These are phyloP conservation scores for Bolinopsis microptera DNA, from an alignment of 37 sponge, comb jelly and placozoan genomes.

Conservation along the genomic window DNA sequence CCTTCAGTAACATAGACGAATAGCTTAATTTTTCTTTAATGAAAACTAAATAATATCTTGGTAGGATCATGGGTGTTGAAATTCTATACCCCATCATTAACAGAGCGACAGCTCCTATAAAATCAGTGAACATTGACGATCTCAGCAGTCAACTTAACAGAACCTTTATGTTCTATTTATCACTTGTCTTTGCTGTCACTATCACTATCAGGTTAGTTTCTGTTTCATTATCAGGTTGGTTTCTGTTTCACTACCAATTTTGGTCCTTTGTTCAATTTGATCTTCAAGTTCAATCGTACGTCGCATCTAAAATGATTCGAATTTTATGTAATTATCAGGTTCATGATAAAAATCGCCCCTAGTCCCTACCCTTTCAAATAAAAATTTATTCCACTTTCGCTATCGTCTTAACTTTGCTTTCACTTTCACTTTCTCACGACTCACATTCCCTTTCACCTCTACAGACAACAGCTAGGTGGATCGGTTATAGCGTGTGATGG, in stretches of 20 bases:
- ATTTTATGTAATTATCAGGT: no score
- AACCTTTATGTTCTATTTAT: slow-evolving; percentile 34
- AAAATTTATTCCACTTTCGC: no score
- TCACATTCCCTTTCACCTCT: background rate
- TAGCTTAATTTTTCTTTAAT: background rate
- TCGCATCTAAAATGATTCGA: no score
- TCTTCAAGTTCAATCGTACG: no score
- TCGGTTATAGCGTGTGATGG: slow-evolving; percentile 47
- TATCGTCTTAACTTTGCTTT: no score
- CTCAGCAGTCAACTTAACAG: slow-evolving; percentile 26
- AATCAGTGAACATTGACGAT: slow-evolving; percentile 62
- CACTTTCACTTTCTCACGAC: no score
- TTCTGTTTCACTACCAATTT: background rate
- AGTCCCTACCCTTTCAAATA: no score
- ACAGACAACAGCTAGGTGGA: slow-evolving; percentile 39
- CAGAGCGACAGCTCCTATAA: slow-evolving; percentile 25
- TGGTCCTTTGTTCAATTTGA: no score
- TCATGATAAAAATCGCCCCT: no score
- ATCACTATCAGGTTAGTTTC: background rate
- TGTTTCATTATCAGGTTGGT: background rate
- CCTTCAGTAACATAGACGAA: no score
- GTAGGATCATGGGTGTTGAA: slow-evolving; percentile 12
- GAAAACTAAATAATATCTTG: background rate
- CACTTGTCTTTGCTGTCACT: slow-evolving; percentile 13
- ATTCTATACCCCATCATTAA: slow-evolving; percentile 28